Evolutionary conservation across 2,888 invertebrate genomes (phyloP).

Genomic region (Mimumesa dahlbomi): DNA sequence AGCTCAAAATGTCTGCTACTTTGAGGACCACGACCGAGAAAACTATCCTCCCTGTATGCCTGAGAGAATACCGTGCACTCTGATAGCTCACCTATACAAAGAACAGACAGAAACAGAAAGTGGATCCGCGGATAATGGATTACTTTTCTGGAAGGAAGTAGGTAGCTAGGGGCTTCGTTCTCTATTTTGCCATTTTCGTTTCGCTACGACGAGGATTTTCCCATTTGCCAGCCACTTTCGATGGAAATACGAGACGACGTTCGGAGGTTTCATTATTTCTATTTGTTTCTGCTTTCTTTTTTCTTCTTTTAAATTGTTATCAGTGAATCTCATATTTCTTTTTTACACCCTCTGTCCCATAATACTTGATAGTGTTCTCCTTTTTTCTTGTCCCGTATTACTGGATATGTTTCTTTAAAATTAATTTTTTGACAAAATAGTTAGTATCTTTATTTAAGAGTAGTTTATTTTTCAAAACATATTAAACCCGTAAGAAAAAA

Average conservation of each 20-base stretch:
- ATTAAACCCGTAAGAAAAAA: too few relatives aligned
- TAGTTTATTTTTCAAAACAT: too few relatives aligned
- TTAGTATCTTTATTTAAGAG: too few relatives aligned
- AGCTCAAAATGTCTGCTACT: slow-evolving; percentile 70
- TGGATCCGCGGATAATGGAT: slow-evolving; percentile 49
- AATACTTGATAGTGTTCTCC: neutral
- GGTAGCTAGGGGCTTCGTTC: neutral
- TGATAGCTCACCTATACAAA: slow-evolving; percentile 39
- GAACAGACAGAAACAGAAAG: slow-evolving; percentile 37
- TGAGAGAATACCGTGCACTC: slow-evolving; percentile 54
- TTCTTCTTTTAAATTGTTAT: too few relatives aligned
- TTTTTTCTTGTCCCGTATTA: too few relatives aligned
- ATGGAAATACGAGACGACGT: too few relatives aligned
- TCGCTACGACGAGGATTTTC: neutral
- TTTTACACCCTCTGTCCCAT: too few relatives aligned
- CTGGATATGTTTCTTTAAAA: too few relatives aligned
- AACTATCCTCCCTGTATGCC: slow-evolving; percentile 54
- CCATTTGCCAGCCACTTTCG: neutral
- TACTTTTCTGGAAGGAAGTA: slow-evolving; percentile 17
- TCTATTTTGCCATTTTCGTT: neutral
- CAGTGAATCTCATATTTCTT: too few relatives aligned
- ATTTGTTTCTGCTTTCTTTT: too few relatives aligned
- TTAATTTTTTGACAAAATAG: too few relatives aligned
- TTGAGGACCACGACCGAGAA: slow-evolving; percentile 62
- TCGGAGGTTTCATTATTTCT: too few relatives aligned